phyloP scores from a whole-genome alignment of 2,888 invertebrate species.

The Slavum lentiscoides region DNA sequence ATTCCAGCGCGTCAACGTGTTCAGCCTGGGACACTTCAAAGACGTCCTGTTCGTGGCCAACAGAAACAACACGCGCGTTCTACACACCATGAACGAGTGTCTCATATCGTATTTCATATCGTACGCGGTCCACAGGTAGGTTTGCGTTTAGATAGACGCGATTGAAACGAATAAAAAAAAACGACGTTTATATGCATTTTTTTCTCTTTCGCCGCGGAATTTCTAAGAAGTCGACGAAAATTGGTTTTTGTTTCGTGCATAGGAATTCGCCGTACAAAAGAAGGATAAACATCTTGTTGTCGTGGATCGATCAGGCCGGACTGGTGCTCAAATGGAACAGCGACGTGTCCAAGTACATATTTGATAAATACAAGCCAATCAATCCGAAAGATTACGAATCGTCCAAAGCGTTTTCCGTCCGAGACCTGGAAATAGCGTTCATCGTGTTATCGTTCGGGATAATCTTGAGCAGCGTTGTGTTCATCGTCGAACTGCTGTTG shows the following conservation, averaged over 20 bases:
- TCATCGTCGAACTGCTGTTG: conserved; percentile 50
- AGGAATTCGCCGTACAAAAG: conserved; percentile 61
- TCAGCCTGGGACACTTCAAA: conserved; percentile 54
- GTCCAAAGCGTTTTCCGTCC: conserved; percentile 54
- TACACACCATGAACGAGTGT: conserved; percentile 62
- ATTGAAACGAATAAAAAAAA: too few relatives aligned
- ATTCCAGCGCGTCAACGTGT: conserved; percentile 55
- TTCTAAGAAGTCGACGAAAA: too few relatives aligned
- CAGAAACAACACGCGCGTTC: conserved; percentile 57
- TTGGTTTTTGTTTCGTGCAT: not conserved
- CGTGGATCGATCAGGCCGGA: conserved; percentile 57
- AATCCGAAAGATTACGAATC: conserved; percentile 43
- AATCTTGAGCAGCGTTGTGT: conserved; percentile 41
- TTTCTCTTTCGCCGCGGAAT: not conserved
- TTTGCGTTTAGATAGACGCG: not conserved
- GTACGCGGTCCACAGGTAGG: conserved; percentile 60
- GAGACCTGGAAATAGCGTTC: conserved; percentile 55
- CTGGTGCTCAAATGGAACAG: conserved; percentile 53
- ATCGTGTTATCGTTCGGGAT: conserved; percentile 53
- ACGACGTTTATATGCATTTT: too few relatives aligned
- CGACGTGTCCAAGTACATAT: conserved; percentile 53
- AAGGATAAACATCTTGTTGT: conserved; percentile 59
- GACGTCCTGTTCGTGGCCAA: conserved; percentile 54
- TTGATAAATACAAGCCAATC: conserved; percentile 49
- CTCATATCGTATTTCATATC: conserved; percentile 61